Percentiles rank a stretch among this genome's conserved stretches.
Conservation (phyloP, 2,113 vertebrate genomes). For the Eolophus roseicapilla region DNA sequence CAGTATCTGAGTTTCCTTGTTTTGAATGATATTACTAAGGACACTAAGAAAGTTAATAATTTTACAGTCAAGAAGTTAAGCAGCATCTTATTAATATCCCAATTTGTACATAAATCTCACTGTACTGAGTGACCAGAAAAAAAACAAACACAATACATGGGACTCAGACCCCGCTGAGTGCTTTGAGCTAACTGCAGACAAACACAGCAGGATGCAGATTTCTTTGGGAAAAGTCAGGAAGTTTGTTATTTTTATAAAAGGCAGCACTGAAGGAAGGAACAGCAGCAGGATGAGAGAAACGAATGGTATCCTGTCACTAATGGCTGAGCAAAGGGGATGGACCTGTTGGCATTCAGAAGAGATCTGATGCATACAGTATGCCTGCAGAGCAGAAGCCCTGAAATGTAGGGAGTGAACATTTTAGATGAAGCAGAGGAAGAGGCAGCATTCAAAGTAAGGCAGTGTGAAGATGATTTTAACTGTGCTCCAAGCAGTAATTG, state of each 20-base stretch:
- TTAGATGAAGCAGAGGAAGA: not conserved
- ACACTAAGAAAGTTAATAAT: not conserved
- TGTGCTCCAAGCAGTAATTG: not conserved
- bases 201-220: not conserved
- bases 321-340: not conserved
- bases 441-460: not conserved
- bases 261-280: not conserved
- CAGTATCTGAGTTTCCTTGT: not conserved
- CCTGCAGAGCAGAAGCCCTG: not conserved
- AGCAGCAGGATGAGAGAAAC: not conserved
- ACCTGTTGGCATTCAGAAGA: not conserved
- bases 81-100: not conserved
- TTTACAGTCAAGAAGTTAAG: not conserved
- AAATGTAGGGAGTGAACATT: not conserved
- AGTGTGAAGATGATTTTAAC: not conserved
- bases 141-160: not conserved
- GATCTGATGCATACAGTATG: not conserved
- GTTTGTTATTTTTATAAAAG: not conserved
- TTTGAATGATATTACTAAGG: not conserved
- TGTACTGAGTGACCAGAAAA: not conserved
- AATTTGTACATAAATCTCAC: not conserved
- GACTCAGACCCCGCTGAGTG: not conserved
- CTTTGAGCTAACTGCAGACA: not conserved
- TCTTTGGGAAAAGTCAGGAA: not conserved
- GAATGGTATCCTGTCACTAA: not conserved